Base-by-base conservation (phyloP, 53 echinoderm and acorn worm species). In the Hippasteria phrygiana region DNA sequence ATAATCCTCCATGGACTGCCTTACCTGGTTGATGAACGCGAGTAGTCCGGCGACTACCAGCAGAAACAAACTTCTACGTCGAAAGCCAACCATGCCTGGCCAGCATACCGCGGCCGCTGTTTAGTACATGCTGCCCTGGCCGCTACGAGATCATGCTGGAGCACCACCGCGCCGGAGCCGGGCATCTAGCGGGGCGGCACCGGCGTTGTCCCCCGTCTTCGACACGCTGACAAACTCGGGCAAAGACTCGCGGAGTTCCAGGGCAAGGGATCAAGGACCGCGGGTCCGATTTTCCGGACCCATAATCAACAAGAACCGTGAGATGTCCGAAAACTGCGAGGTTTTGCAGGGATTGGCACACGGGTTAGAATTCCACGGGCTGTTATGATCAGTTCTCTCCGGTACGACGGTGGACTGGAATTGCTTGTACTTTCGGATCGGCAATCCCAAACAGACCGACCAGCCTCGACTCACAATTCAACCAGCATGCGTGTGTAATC, bases 21-120 rank as follows among this genome's bases (percentile, higher is more conserved):
- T 3, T 85, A 85, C 85, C 85, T 85, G 85, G 50, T 51, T 36
- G 70, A 85, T 33, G 22, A 54, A 70, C 50, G 71, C 70, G 36
- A 85, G 85, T 71, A 85, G 69, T 50, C 85, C 85, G 70, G 51
- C 43, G 85, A 85, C 85, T 85, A 85, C 85, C 85, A 85, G 85
- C 85, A 85, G 47, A 85, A 85, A 85, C 53, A 71, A 45, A 38
- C 85, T 70, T 51, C 35, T 16, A 70, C 38, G 53, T 51, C 70
- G 85, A 70, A 85, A 85, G 85, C 70, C 69, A 85, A 85, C 85
- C 85, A 85, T 85, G 85, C 85, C 85, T 85, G 17, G 85, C 71
- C 45, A 70, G 51, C 85, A 85, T 85, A 70, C 48, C 85, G 83
- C 83, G 45, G 83, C 83, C 83, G 32, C 48, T 85, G 50, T 54